Base-by-base conservation (phyloP, 1,140 invertebrate species). In the Aleiodes sp. region DNA sequence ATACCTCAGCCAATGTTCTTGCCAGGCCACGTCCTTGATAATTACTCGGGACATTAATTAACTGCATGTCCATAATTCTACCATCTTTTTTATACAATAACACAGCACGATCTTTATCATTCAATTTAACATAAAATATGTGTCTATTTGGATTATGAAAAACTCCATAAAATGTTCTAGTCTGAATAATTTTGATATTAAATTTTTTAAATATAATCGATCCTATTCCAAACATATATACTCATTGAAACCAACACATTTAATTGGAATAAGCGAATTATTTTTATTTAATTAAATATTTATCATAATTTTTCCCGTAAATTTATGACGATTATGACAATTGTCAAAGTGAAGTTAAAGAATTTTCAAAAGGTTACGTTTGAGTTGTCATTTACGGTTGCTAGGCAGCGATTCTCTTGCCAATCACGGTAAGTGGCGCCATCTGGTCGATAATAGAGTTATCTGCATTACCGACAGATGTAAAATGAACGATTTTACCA, bases 11-110 rank as follows among this genome's bases (percentile, higher is more conserved):
- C 77, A 92, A 84, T 37, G 89, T 26, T 75, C 88, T 88, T 62
- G 90, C 91, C 65, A 91, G 79, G 21, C 91, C 91, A 80, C 88
- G 86, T 21, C 90, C 90, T 82, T 88, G 87, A 74, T 88, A 88
- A 65, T 83, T 75, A 26, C 84, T 70, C 6, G 91, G 91, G 52
- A 92, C 90, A 71, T 86, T 82, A 37, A 91, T 90, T 52, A 89
- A 82, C 37, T 86, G 74, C 70, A 92, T 86, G 74, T 88, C 88
- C 76, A 90, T 84, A n/a, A 85, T 69, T 26, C 87, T 82, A 1
- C 79, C 84, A 39, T 81, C 75, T 65, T 77, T 73, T 33, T 84
- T 78, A 80, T 90, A 90, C 29, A 80, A 76, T 59, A 90, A 68
- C 29, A 79, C 73, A 39, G 88, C 88, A 65, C 80, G 78, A 64